Percentiles rank a stretch among this genome's conserved stretches.
Conservation (phyloP, 2,797 vertebrate species). For the Tangara arthus region DNA sequence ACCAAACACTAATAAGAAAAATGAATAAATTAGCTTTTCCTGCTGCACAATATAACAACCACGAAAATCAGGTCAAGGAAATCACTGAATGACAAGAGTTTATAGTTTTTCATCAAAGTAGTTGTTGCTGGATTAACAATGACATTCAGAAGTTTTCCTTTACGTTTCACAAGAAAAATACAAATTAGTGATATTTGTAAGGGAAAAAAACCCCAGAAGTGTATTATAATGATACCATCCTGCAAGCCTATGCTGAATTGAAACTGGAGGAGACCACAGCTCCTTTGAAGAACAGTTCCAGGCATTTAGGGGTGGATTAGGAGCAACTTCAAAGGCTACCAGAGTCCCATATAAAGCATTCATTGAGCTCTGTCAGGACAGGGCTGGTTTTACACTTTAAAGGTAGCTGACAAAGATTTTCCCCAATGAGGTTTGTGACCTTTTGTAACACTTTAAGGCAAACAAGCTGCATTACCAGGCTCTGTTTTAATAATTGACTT, state of each 20-base stretch:
- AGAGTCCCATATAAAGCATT: constrained; percentile 30
- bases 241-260: not conserved
- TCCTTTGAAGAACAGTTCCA: constrained; percentile 48
- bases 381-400: constrained; percentile 55
- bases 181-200: not conserved
- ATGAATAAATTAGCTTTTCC: not conserved
- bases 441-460: not conserved
- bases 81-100: not conserved
- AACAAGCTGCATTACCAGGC: not conserved
- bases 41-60: not conserved
- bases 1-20: not conserved
- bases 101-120: not conserved
- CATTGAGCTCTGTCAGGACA: not conserved
- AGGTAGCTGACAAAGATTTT: constrained; percentile 7
- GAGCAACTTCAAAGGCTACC: constrained; percentile 54
- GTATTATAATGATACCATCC: not conserved
- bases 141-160: not conserved
- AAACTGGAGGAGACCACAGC: constrained; percentile 26
- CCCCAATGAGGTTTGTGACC: not conserved
- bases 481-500: not conserved
- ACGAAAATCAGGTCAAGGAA: not conserved
- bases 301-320: constrained; percentile 36
- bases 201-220: not conserved
- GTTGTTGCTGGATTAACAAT: not conserved
- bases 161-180: not conserved